Evolutionary conservation across 2,113 vertebrate genomes (phyloP), one percentile per base, ranked within the genome.

Genomic region (Pardalotus punctatus): DNA sequence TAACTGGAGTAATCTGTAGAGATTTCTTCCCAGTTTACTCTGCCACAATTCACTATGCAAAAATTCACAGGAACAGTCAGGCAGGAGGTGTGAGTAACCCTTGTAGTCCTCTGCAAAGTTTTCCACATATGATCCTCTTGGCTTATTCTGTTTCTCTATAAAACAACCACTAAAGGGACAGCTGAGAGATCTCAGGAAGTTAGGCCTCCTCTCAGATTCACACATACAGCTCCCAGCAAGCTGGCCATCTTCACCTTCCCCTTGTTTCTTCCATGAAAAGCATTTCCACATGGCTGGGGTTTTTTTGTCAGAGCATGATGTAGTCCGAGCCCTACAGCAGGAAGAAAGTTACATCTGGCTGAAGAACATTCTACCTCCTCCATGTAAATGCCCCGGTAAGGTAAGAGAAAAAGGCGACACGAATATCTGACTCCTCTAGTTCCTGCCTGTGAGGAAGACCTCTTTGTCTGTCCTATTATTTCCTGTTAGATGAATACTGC

Each of bases 281-380:
- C 8, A 35, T 84, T 94, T 74, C 43, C 40, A 35, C 11, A 1
- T 40, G 31, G 31, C 17, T 51, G 51, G 35, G 15, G 21, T 47
- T 54, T 88, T 80, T 48, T 20, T 67, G 17, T 82, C 31, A 24
- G 48, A 45, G 9, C 1, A 3, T 35, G 45, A 58, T 5, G 14
- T 23, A 74, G 47, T 42, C 35, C 2, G 4, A 88, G 47, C 14
- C 10, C 10, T 80, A 6, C 4, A 40, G 11, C 0, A 0, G 40
- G 16, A 88, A 48, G 35, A 73, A 88, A 56, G 9, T 19, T 81
- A 45, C 4, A 53, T 21, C 17, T 80, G 36, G 4, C 15, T 57
- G 25, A n/a, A 45, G 61, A 77, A 6, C 12, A 33, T 76, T 72
- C 88, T 45, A n/a, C 21, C 5, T 76, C 7, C 24, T 90, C 43